Conservation (phyloP, 2,888 invertebrate genomes). For the Cephus sareptanus region DNA sequence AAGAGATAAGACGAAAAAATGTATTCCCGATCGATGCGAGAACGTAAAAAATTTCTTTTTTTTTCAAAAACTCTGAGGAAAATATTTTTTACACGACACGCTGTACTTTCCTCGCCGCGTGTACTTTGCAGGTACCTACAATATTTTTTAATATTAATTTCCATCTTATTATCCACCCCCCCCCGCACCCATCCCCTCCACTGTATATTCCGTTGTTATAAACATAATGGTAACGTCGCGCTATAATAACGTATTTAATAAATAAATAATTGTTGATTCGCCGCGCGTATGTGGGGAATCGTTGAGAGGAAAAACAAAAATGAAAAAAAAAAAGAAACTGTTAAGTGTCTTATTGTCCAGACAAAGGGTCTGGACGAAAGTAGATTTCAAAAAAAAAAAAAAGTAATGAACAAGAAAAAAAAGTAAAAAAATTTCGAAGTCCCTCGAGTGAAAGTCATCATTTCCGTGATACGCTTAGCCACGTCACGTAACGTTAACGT, state of each 20-base stretch:
- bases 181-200: neutral
- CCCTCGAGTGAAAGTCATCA: too few species aligned
- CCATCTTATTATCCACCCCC: constrained; percentile 6
- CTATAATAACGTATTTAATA: neutral
- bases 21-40: neutral
- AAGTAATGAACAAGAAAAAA: neutral
- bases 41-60: neutral
- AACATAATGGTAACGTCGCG: neutral
- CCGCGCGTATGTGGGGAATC: constrained; percentile 35
- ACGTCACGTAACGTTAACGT: too few species aligned
- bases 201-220: constrained; percentile 22
- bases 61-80: neutral
- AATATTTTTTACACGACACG: constrained; percentile 5
- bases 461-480: too few species aligned
- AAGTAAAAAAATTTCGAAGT: neutral
- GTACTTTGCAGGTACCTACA: neutral
- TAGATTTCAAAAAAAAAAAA: constrained; percentile 24
- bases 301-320: constrained; percentile 19
- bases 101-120: constrained; percentile 7
- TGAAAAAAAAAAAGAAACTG: constrained; percentile 41
- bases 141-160: constrained; percentile 26
- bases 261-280: constrained; percentile 36
- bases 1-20: neutral
- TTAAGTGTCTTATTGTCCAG: constrained; percentile 66
- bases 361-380: constrained; percentile 57